Percentiles rank a stretch among this genome's conserved stretches.
Evolutionary conservation across 2,113 vertebrate species (phyloP).

Genomic region (Gracilinanus agilis): DNA sequence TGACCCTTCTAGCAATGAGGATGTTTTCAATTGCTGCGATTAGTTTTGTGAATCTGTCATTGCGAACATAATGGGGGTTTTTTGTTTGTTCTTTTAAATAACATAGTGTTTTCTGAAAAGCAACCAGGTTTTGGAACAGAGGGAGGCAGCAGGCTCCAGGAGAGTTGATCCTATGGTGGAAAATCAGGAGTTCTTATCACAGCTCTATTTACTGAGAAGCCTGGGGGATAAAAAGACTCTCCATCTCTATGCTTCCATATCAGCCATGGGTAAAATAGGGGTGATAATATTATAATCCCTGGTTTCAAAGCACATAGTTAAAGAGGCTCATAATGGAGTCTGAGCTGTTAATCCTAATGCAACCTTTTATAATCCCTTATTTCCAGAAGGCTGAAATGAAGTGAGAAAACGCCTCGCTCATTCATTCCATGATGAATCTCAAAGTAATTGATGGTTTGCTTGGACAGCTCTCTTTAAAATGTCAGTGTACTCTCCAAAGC

Average conservation of each 20-base stretch:
- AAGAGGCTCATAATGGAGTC: background rate
- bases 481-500: background rate
- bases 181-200: background rate
- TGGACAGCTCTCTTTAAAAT: background rate
- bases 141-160: background rate
- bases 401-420: background rate
- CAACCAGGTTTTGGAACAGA: background rate
- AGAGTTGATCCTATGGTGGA: background rate
- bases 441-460: slow-evolving; percentile 1
- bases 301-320: background rate
- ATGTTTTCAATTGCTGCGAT: background rate
- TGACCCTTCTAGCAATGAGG: background rate
- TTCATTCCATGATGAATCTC: slow-evolving; percentile 1
- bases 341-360: background rate
- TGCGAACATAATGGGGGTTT: too few species aligned
- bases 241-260: background rate
- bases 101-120: background rate
- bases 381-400: background rate
- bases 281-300: background rate
- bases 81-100: too few species aligned
- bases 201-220: background rate
- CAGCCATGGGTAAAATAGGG: background rate
- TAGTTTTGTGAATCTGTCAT: background rate
- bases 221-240: background rate
- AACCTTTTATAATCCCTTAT: background rate